These are phyloP conservation scores for Eospalax fontanierii DNA, from an alignment of 2,797 vertebrate genomes.

Conservation along the genomic window DNA sequence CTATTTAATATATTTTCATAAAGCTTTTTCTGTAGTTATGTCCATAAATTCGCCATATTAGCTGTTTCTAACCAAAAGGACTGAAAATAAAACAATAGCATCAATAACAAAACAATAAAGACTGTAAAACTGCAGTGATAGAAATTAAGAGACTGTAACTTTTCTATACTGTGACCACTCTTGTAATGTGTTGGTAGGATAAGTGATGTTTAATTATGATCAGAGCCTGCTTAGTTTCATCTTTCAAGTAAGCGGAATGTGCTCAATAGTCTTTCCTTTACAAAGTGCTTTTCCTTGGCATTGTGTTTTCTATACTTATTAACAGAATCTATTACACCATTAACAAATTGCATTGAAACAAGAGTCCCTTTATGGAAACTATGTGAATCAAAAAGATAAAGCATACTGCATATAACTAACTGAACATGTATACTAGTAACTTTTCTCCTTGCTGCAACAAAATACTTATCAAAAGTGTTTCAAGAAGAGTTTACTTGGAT, in stretches of 20 bases:
- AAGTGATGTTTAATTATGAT: neutral
- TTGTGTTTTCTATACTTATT: neutral
- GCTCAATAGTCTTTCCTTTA: too few relatives aligned
- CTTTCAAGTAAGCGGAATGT: too few relatives aligned
- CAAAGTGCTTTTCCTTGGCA: neutral
- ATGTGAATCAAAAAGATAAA: neutral
- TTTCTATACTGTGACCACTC: neutral
- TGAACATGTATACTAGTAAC: neutral
- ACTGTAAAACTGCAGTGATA: neutral
- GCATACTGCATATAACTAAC: neutral
- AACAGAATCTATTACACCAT: neutral
- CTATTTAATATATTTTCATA: neutral
- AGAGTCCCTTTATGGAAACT: neutral
- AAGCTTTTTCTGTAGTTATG: neutral
- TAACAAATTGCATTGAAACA: neutral
- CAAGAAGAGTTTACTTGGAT: neutral
- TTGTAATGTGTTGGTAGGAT: neutral
- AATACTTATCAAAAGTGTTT: too few relatives aligned
- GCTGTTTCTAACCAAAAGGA: neutral
- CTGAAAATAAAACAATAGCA: neutral
- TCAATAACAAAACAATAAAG: slow-evolving; percentile 1
- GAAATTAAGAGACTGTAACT: neutral
- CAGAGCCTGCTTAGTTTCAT: neutral
- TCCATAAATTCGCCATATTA: neutral
- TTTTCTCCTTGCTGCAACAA: too few relatives aligned